Base-by-base conservation (phyloP, 2,113 vertebrate species). In the Heterochromis multidens region DNA sequence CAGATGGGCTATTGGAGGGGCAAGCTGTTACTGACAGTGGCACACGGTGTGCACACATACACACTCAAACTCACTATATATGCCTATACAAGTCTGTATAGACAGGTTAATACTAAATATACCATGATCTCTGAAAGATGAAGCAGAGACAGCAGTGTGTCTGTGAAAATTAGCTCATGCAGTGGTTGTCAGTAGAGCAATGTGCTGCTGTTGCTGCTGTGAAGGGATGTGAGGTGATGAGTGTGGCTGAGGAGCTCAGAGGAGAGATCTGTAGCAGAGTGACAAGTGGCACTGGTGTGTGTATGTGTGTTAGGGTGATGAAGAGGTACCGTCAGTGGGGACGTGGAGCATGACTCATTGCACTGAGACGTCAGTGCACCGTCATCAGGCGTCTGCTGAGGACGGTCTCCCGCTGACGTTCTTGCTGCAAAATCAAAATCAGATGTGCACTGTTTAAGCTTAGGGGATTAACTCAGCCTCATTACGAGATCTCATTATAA, bases 331-430 rank as follows among this genome's bases (percentile, higher is more conserved):
- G 63, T 86, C 77, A 83, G 56, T 37, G 67, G 59, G 84, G 83
- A 93, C 76, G 60, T 87, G 86, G 90, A 85, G 86, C 27, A 81
- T 95, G 95, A 95, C 80, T 95, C 94, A 95, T 92, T 88, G 80
- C 9, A 16, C 23, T 37, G 83, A 92, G 92, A 95, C 95, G 94
- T 95, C 95, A 96, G 79, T n/a, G 58, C 84, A 76, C 10, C 91
- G 91, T 96, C 93, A 95, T 91, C 92, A 77, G 83, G 62, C 54
- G 84, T 93, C 88, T 89, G 89, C 79, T 88, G 85, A 93, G 84
- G 72, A 84, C 52, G 56, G 82, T 89, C 72, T 80, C 43, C 58
- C 27, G 57, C 87, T 81, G 81, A 90, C 59, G 78, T 86, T 79
- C 56, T 84, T 65, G 2, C 60, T 77, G 78, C 52, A 7, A 86